These are phyloP conservation scores for Mola mola DNA, from an alignment of 2,113 vertebrate species.

Conservation along the genomic window DNA sequence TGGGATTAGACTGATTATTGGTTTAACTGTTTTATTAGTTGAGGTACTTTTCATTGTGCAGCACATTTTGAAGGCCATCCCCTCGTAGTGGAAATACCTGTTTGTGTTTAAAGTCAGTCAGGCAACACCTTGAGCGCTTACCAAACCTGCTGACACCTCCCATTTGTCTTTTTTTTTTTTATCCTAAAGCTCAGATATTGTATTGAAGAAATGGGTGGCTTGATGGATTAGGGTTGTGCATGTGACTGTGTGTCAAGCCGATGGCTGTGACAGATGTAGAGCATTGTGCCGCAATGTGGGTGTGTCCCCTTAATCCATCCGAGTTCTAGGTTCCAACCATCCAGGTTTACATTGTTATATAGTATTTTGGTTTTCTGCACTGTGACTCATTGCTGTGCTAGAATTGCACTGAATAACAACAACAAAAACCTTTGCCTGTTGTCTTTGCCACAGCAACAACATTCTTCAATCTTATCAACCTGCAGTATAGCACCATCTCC, in stretches of 20 bases:
- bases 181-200: neutral
- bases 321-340: neutral
- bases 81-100: conserved; percentile 25
- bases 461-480: conserved; percentile 99
- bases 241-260: conserved; percentile 16
- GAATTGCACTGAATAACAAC: neutral
- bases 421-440: conserved; percentile 36
- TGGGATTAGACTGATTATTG: too few species aligned
- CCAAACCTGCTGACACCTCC: neutral
- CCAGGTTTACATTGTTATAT: neutral
- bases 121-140: conserved; percentile 1
- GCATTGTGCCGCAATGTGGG: neutral
- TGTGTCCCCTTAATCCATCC: conserved; percentile 7
- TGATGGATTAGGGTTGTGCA: conserved; percentile 13
- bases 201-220: neutral
- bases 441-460: conserved; percentile 88
- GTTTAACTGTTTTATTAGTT: too few species aligned
- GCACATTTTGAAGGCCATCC: neutral
- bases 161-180: neutral
- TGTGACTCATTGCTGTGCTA: too few species aligned
- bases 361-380: neutral
- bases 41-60: neutral
- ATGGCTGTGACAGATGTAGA: neutral
- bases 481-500: conserved; percentile 99
- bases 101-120: neutral